phyloP scores from a whole-genome alignment of 1,140 invertebrate genomes.

The Proales similis region DNA sequence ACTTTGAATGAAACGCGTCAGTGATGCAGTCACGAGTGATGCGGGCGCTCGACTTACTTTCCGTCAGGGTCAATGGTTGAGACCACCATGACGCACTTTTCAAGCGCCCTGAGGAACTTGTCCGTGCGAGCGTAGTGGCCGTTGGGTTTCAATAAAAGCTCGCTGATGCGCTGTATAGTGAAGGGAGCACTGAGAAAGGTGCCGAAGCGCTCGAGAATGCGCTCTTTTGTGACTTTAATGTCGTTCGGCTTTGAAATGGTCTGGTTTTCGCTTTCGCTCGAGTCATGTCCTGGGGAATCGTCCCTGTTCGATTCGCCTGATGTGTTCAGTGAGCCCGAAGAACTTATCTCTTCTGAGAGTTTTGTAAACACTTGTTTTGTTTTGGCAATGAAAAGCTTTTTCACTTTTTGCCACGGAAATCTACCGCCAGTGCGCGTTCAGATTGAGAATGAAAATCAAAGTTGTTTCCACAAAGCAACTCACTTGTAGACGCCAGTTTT shows the following conservation, averaged over 20 bases:
- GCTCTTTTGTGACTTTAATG: too few species aligned
- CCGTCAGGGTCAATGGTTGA: slow-evolving; percentile 75
- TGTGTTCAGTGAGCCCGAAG: too few species aligned
- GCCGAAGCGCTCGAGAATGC: slow-evolving; percentile 33
- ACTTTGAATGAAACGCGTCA: too few species aligned
- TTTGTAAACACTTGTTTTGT: slow-evolving; percentile 17
- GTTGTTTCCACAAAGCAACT: too few species aligned
- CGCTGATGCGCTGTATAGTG: slow-evolving; percentile 88
- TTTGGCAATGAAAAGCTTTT: slow-evolving; percentile 28
- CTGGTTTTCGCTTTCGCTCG: neutral
- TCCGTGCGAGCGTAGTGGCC: slow-evolving; percentile 89
- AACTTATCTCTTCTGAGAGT: too few species aligned
- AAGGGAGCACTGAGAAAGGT: slow-evolving; percentile 78
- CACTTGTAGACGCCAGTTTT: slow-evolving; percentile 35
- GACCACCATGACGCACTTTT: slow-evolving; percentile 79
- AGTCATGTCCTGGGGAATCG: neutral
- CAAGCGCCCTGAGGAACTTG: slow-evolving; percentile 87
- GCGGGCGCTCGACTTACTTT: slow-evolving; percentile 46
- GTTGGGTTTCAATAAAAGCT: slow-evolving; percentile 77
- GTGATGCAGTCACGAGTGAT: too few species aligned
- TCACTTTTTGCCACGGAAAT: slow-evolving; percentile 21
- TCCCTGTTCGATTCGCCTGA: neutral
- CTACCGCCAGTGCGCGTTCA: neutral
- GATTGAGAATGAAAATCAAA: neutral
- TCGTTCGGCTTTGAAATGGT: too few species aligned